Base-by-base conservation (phyloP, 1,140 invertebrate genomes). In the Drosophila pallidifrons region DNA sequence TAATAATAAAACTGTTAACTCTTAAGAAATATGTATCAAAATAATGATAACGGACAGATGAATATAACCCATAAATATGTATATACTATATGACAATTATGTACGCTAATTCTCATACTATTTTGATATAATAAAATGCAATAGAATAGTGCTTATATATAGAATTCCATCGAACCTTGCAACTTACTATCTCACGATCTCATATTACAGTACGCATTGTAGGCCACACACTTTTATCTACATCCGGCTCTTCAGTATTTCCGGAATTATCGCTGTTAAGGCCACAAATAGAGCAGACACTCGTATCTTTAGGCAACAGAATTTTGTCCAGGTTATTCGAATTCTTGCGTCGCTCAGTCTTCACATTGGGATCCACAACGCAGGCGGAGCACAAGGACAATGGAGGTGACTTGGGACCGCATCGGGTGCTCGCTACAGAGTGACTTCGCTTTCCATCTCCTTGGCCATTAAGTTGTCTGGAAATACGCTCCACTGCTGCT, bases 381-480 rank as follows among this genome's bases (percentile, higher is more conserved):
- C 69, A 58, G 1, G 11, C 13, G 0, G 61, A 35, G 25, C 69
- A 57, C 25, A 35, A 13, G 7, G 15, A 20, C 10, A 41, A 6
- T 15, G 54, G 32, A 20, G 51, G 11, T 0, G 46, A 5, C 45
- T 59, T 51, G 45, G 13, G 11, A 11, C 16, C 11, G 16, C 45
- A 38, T 10, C 30, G 0, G 8, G 32, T 8, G 15, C 45, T 35
- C 3, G 35, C 6, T n/a, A 28, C 8, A 3, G 58, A 63, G 4
- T 58, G 55, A 51, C 45, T 68, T 1, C 66, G 66, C 2, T 41
- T 35, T 7, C 8, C 15, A n/a, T 73, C 70, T 4, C 70, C 70
- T 11, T 68, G 64, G 0, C 70, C 70, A n/a, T 16, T 15, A 1
- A 64, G 15, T 1, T 25, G 25, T 35, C 43, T 25, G 16, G 20